Evolutionary conservation across 2,113 vertebrate species (phyloP).

Genomic region (Tetrao urogallus): DNA sequence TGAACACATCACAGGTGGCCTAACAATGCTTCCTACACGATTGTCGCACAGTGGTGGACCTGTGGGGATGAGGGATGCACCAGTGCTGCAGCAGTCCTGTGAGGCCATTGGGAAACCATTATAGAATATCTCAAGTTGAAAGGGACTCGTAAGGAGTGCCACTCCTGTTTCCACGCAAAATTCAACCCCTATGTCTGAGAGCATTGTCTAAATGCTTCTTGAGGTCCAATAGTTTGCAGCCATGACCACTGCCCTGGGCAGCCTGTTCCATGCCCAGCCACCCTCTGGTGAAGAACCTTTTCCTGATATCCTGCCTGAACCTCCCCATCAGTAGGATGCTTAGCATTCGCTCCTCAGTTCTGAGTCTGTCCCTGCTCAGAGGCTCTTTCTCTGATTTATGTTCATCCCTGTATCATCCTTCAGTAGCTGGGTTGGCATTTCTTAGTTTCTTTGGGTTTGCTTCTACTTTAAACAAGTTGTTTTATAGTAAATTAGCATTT

Average conservation of each 20-base stretch:
- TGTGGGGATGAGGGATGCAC: neutral
- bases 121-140: too few species aligned
- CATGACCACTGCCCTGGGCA: too few species aligned
- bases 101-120: neutral
- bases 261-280: too few species aligned
- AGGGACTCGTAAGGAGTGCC: too few species aligned
- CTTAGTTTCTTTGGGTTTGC: slow-evolving; percentile 8
- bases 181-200: too few species aligned
- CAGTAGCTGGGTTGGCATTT: neutral
- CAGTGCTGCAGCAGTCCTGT: neutral
- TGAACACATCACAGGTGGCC: neutral
- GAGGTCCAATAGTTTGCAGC: too few species aligned
- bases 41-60: neutral
- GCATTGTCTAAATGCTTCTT: too few species aligned
- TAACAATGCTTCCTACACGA: neutral
- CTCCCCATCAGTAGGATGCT: neutral
- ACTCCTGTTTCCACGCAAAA: too few species aligned
- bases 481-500: neutral
- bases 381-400: neutral
- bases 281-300: too few species aligned
- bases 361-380: neutral
- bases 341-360: neutral
- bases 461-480: neutral
- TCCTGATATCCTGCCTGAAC: too few species aligned
- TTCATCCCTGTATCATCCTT: neutral